Base-by-base conservation (phyloP, 1,140 invertebrate genomes). In the Micrasema minimum region DNA sequence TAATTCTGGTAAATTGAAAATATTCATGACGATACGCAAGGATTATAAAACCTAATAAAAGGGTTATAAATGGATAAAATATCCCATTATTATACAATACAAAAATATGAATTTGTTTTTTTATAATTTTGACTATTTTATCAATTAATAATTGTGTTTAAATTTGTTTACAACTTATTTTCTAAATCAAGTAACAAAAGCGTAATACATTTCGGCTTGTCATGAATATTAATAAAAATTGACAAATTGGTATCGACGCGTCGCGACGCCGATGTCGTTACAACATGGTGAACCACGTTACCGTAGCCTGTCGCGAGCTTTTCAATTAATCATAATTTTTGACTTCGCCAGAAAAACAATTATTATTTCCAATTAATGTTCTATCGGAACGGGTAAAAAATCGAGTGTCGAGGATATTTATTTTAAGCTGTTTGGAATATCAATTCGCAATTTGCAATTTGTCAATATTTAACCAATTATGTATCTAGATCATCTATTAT, bases 381-480 rank as follows among this genome's bases (percentile, higher is more conserved):
- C 26, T 16, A 18, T 51, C 48, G 48, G 48, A 18, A 16, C 18
- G 35, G 11, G 35, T 57, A 37, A 57, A 57, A 57, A 57, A 35
- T 35, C 48, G 26, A 18, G 26, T 38, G 41, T 31, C 38, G 35
- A 1, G 20, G 61, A n/a, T n/a, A 41, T 20, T 37, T 41, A 66
- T 66, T 66, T 61, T 66, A 67, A 61, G 41, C 64, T 38, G 50
- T 66, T 51, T 61, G 64, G 70, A 67, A 67, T 48, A 72, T 72
- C 71, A 72, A 72, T 72, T 68, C 62, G 66, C 71, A 64, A 72
- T 72, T 68, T 68, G 66, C 71, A 64, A 72, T 72, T 72, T 68
- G 59, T 72, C 66, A 68, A 37, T 45, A 16, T 22, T 23, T 5
- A 31, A 31, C 26, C 26, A 7, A 4, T 31, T 7, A 31, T 31